Evolutionary conservation across 2,888 invertebrate species (phyloP).

Genomic region (Thecophora atra): DNA sequence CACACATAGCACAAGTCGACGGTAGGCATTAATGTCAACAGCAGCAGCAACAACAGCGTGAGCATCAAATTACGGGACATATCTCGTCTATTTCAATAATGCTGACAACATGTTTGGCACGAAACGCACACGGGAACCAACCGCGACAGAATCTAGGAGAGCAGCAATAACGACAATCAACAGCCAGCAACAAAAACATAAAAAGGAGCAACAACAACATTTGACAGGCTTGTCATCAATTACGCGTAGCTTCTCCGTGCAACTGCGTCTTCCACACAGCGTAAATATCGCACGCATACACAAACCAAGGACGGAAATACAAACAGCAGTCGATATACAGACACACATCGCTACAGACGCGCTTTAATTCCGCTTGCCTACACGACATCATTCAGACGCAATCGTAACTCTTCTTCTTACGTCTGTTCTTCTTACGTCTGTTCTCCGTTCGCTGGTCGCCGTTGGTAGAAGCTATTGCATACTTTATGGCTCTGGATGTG

Average conservation of each 20-base stretch:
- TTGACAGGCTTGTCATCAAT: constrained; percentile 28
- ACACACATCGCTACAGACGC: neutral
- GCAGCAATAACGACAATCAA: neutral
- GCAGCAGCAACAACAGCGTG: constrained; percentile 4
- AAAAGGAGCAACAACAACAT: neutral
- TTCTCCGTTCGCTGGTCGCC: no score
- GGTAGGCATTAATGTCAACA: constrained; percentile 17
- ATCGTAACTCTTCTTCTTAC: constrained; percentile 21
- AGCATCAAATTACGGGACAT: neutral
- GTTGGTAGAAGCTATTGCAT: constrained; percentile 1
- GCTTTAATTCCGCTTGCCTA: neutral
- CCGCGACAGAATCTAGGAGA: neutral
- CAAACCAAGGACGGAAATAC: neutral
- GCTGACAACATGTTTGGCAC: constrained; percentile 19
- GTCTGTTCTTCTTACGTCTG: no score
- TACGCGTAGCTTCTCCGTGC: neutral
- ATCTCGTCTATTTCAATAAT: constrained; percentile 16
- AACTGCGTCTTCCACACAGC: neutral
- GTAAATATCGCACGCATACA: neutral
- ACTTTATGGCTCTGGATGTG: constrained; percentile 3
- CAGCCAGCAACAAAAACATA: neutral
- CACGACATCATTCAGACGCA: constrained; percentile 29
- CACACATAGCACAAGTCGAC: neutral
- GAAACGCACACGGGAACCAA: constrained; percentile 1
- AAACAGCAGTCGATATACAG: neutral